Base-by-base conservation (phyloP, 2,888 invertebrate species). In the Zele albiditarsus region DNA sequence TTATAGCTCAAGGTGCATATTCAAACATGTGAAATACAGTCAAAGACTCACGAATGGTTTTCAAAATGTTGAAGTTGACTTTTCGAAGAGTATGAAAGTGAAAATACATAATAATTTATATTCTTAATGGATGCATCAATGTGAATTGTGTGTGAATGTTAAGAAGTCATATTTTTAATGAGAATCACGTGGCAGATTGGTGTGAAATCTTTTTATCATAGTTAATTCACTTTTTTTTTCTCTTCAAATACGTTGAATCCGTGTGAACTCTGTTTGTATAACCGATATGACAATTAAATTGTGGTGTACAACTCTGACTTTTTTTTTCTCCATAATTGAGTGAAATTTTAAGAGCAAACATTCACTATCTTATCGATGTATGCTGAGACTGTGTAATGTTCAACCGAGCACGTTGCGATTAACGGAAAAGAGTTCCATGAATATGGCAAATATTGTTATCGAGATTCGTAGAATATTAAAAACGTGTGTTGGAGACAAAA, bases 391-490 rank as follows among this genome's bases (percentile, higher is more conserved):
- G 46, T 46, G n/a, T 46, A 46, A 46, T 46, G 46, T 46, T 46
- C 46, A 46, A 38, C 38, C 12, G 38, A 2, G 46, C n/a, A 46
- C 46, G 46, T 14, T 46, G 46, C 16, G 46, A 46, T 46, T 46
- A 53, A 20, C 53, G 8, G 53, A 20, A 53, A 53, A 53, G 6
- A 53, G 8, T 53, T 53, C 4, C 20, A 53, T 53, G 53, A 23
- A 53, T 53, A 77, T 58, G 20, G 71, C 74, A 80, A 83, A 83
- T 72, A 81, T 76, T 72, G 69, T 79, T 81, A 82, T 82, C 82
- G 76, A 67, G 60, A 53, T 79, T 78, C 71, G 25, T 23, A 46
- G 57, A 67, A 74, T 33, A 75, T 74, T 73, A 70, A 53, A 62
- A 72, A 28, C 69, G 23, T 38, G 8, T 25, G 12, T 27, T 49